Base-by-base conservation (phyloP, 2,797 vertebrate genomes). In the Tapirus indicus region DNA sequence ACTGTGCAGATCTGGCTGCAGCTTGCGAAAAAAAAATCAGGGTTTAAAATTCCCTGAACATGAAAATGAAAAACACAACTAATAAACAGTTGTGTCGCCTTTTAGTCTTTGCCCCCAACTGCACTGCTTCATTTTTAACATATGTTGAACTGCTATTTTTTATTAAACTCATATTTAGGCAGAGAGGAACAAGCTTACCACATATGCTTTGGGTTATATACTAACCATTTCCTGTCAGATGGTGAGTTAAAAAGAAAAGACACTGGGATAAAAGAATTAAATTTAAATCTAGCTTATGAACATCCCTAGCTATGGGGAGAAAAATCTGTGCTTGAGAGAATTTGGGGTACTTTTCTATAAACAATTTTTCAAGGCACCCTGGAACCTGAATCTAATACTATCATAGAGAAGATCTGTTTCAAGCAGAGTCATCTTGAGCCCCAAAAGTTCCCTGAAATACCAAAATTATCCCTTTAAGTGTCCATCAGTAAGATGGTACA, bases 61-160 rank as follows among this genome's bases (percentile, higher is more conserved):
- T 93, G 95, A 94, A 97, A 98, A 98, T 97, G 97, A 97, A 95
- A 97, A 97, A 97, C 95, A 97, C 60, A 92, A 68, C 96, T 97
- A 95, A 97, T 94, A 97, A 97, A 96, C 84, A 58, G 58, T 96
- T 69, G 91, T 88, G 79, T 71, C 3, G 87, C 82, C 97, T 96
- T 88, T 98, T 98, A 98, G 98, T 98, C 98, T 98, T 98, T 98
- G 98, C 98, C 98, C 98, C 97, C 97, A 97, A 98, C 97, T 97
- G 96, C 38, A 96, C 91, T 74, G 93, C 94, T 95, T 97, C 88
- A 96, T 97, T 98, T 96, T 98, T 98, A 99, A 99, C 98, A 97
- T 95, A 97, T 98, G 97, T 98, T 99, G 99, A 99, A 99, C 98
- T 96, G 94, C 91, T 96, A 98, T 98, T 98, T 98, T 98, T 98